Evolutionary conservation across 92 coral and sea anemone species (phyloP), one percentile per base, ranked within the genome.

Genomic region (Bergia puertoricense): DNA sequence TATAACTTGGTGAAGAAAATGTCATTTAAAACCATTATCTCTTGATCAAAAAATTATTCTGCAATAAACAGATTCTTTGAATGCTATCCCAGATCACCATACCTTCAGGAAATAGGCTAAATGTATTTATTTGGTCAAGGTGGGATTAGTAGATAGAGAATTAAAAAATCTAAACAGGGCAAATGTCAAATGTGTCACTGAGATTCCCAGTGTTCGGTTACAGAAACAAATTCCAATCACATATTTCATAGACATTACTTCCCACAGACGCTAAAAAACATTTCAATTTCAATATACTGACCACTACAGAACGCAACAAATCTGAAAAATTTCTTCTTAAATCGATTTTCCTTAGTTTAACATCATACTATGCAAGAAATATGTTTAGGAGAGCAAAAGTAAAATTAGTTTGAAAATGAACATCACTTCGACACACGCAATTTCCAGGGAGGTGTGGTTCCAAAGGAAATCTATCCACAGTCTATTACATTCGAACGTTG

Each of bases 91-190:
- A 30, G 74, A 84, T 69, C 56, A 23, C 66, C 57, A 84, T 23
- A 23, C 45, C 66, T 71, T 68, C 66, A 84, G 78, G 87, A 84
- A 84, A 72, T 48, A 44, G 30, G 66, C 13, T 22, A 69, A n/a
- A 72, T 68, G 66, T 84, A 30, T 84, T 69, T 84, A 51, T 84
- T 69, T 82, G 87, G 38, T 84, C 87, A 84, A 84, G 87, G 87
- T 84, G 87, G 78, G 87, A 46, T 38, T 72, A 79, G 65, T 41
- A 71, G 87, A 84, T 84, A 71, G 48, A 71, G 30, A 18, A 62
- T 62, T 23, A 2, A 65, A 82, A 71, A 46, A 30, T 68, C 79
- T 30, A 44, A 42, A 45, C 56, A 15, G 41, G 51, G 22, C 66
- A 67, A 44, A 71, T 39, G 43, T 71, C 77, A 48, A 54, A 54